Evolutionary conservation across 2,888 invertebrate species (phyloP).

Genomic region (Agrilus cyanescens): DNA sequence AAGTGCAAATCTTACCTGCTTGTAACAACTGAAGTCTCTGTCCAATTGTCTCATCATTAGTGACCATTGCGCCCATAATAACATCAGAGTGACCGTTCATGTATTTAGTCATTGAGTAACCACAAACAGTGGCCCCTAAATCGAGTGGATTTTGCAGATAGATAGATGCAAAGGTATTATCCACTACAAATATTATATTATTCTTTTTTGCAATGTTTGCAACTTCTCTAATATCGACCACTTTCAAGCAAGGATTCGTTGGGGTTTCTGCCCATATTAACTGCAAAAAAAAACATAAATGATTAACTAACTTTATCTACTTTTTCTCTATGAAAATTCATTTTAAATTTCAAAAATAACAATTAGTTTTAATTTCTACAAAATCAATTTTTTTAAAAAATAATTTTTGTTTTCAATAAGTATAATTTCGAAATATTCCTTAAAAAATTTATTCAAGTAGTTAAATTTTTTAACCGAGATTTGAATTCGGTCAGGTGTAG

Average conservation of each 20-base stretch:
- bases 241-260: slow-evolving; percentile 76
- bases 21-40: slow-evolving; percentile 64
- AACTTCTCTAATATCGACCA: slow-evolving; percentile 65
- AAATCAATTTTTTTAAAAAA: no score
- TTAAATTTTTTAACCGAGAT: no score
- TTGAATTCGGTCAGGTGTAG: no score
- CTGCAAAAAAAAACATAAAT: no score
- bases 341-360: no score
- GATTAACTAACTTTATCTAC: no score
- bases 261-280: slow-evolving; percentile 86
- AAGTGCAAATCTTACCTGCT: slow-evolving; percentile 50
- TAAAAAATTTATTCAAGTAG: no score
- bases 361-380: no score
- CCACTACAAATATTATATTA: slow-evolving; percentile 13
- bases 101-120: slow-evolving; percentile 22
- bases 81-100: slow-evolving; percentile 24
- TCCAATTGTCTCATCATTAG: slow-evolving; percentile 55
- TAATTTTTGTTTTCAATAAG: no score
- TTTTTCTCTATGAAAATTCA: no score
- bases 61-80: slow-evolving; percentile 44
- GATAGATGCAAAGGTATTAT: slow-evolving; percentile 19
- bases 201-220: slow-evolving; percentile 43
- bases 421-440: no score
- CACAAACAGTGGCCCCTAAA: slow-evolving; percentile 21
- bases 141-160: slow-evolving; percentile 21